Evolutionary conservation across 2,797 vertebrate species (phyloP), one percentile per base, ranked within the genome.

Genomic region (Propithecus deckenii): DNA sequence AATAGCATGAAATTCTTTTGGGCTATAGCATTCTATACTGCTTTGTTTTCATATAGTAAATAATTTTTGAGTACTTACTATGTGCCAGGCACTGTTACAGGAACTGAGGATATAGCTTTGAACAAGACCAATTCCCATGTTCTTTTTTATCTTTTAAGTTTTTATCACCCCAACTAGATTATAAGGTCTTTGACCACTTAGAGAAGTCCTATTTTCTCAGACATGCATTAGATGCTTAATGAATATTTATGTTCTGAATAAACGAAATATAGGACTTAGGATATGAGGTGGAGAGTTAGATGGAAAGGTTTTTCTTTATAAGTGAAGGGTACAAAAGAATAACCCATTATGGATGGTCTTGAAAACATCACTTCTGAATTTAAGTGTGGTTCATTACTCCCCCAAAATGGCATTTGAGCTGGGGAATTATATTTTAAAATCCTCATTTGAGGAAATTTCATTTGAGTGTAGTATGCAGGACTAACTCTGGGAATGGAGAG

Each of bases 161-260:
- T 97, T 96, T 92, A 78, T 94, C 35, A 86, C 6, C 23, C 20
- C 35, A 89, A 80, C 35, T 91, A 87, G 55, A 67, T 94, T 61
- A 67, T 50, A 84, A 72, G 38, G 55, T 76, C 55, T 88, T 86
- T 95, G 41, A 89, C n/a, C 15, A 83, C 59, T 48, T 71, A 81
- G 25, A 71, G 30, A 59, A 67, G 12, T 69, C 63, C 94, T 92
- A 41, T 50, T 69, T 96, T 81, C 63, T 86, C 84, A 85, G 72
- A 32, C 52, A 41, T 67, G 22, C 84, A 20, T 72, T 59, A 38
- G 67, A 74, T 89, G 10, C 12, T 89, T 79, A 85, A 32, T 90
- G 67, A 84, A 10, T 79, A 57, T 79, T 86, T 95, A 78, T 96
- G 90, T 88, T 93, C 55, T 94, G 41, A 93, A 41, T 93, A 95